Percentiles rank a stretch among this genome's conserved stretches.
Conservation (phyloP, 2,797 vertebrate genomes). For the Poecilia wingei region DNA sequence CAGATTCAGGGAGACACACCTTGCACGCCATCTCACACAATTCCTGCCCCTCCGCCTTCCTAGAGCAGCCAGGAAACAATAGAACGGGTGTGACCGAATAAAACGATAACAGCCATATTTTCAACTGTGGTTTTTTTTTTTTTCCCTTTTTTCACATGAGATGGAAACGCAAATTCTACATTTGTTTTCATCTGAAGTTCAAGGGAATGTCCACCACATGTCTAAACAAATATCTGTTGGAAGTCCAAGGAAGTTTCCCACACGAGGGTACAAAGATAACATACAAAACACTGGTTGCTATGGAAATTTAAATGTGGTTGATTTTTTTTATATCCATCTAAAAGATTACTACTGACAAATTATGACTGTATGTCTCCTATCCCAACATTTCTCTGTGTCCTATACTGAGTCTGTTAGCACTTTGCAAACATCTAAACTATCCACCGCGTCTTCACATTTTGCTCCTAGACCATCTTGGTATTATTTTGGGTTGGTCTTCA, state of each 20-base stretch:
- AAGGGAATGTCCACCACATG: constrained; percentile 3
- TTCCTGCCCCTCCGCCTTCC: constrained; percentile 36
- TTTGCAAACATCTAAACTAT: neutral
- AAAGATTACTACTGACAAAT: neutral
- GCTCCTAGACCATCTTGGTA: neutral
- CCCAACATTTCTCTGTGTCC: neutral
- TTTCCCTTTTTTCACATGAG: constrained; percentile 20
- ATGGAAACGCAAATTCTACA: constrained; percentile 39
- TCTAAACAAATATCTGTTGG: neutral
- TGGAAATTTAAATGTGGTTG: neutral
- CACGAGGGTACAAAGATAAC: neutral
- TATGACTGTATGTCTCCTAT: neutral
- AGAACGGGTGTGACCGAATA: constrained; percentile 65
- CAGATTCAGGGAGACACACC: constrained; percentile 77
- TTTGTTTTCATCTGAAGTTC: constrained; percentile 40
- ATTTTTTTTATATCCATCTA: neutral
- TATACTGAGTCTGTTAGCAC: neutral
- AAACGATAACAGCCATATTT: constrained; percentile 62
- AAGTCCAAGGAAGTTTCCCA: neutral
- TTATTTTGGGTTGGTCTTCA: neutral
- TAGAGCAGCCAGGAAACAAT: constrained; percentile 60
- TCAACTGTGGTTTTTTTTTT: constrained; percentile 22
- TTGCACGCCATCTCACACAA: constrained; percentile 73
- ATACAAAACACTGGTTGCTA: neutral
- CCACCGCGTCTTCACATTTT: neutral